Evolutionary conservation across 2,797 vertebrate genomes (phyloP).

Genomic region (Rhabdophis nuchalis): DNA sequence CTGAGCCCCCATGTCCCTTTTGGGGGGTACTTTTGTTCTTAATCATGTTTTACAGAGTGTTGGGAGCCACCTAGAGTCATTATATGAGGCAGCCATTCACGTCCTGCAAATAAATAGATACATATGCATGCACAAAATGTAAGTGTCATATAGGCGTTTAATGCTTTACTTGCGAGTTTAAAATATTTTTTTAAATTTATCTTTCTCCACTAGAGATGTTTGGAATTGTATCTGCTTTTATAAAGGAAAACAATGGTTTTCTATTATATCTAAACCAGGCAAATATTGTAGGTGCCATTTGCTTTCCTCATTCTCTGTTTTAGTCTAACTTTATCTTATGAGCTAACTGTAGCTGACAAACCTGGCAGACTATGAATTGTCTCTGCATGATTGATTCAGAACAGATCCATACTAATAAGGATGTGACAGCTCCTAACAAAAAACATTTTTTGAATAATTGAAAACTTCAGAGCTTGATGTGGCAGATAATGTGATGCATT

Average conservation of each 20-base stretch:
- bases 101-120: neutral
- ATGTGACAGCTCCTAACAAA: conserved; percentile 61
- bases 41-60: neutral
- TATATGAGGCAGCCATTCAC: neutral
- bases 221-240: neutral
- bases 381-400: conserved; percentile 74
- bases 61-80: neutral
- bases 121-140: neutral
- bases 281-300: conserved; percentile 54
- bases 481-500: conserved; percentile 58
- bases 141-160: neutral
- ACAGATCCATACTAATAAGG: conserved; percentile 80
- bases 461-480: conserved; percentile 54
- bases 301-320: conserved; percentile 60
- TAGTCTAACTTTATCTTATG: conserved; percentile 65
- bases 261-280: neutral
- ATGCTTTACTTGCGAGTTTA: neutral
- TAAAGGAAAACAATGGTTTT: neutral
- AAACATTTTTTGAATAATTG: conserved; percentile 71
- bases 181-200: neutral
- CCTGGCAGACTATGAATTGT: conserved; percentile 72
- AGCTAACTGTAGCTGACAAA: conserved; percentile 83
- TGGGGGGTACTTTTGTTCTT: neutral
- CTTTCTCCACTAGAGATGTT: neutral
- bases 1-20: too few species aligned